Percentiles rank a stretch among this genome's conserved stretches.
phyloP scores from a whole-genome alignment of 2,797 vertebrate genomes.

The Diplodus sargus region DNA sequence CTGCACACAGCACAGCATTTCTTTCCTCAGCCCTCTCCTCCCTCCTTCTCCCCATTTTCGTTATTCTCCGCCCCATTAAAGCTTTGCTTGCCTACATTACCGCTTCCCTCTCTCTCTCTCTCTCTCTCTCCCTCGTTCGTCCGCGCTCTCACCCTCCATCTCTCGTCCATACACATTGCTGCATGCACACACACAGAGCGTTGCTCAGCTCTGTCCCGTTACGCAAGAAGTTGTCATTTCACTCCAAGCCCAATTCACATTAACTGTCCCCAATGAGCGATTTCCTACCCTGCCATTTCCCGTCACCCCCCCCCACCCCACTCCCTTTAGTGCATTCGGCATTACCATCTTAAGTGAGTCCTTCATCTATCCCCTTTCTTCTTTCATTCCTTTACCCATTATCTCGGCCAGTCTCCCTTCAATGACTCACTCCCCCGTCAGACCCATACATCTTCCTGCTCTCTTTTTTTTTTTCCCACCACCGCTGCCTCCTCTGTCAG shows the following conservation, averaged over 20 bases:
- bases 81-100: constrained; percentile 72
- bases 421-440: constrained; percentile 81
- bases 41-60: constrained; percentile 66
- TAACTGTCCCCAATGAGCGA: constrained; percentile 80
- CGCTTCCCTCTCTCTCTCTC: constrained; percentile 33
- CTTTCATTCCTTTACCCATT: constrained; percentile 78
- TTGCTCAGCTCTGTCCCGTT: constrained; percentile 67
- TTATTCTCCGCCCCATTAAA: constrained; percentile 81
- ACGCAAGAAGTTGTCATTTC: constrained; percentile 80
- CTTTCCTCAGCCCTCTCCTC: constrained; percentile 26
- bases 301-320: constrained; percentile 10
- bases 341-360: constrained; percentile 85
- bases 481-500: constrained; percentile 69
- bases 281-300: constrained; percentile 76
- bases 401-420: constrained; percentile 78
- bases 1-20: constrained; percentile 54
- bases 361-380: constrained; percentile 79
- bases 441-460: constrained; percentile 78
- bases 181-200: constrained; percentile 38
- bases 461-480: constrained; percentile 61
- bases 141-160: constrained; percentile 43
- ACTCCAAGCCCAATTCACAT: constrained; percentile 77
- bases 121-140: constrained; percentile 20
- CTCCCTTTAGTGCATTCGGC: constrained; percentile 67
- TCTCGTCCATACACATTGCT: constrained; percentile 40